Conservation (phyloP, 2,888 invertebrate species). For the Cerceris rybyensis region DNA sequence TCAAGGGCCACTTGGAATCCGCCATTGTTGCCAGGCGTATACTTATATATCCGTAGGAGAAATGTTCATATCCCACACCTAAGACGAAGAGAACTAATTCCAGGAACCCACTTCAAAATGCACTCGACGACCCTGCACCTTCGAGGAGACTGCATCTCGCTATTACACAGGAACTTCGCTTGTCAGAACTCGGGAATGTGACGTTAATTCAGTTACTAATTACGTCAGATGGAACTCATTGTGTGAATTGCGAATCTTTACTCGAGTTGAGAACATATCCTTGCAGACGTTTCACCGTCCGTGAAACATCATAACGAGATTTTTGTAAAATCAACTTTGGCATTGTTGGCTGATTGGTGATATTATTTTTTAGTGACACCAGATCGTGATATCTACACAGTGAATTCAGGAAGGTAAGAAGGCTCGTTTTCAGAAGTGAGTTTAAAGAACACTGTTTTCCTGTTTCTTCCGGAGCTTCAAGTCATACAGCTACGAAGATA, state of each 20-base stretch:
- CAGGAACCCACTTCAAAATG: slow-evolving; percentile 54
- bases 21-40: slow-evolving; percentile 66
- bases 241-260: no score
- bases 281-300: no score
- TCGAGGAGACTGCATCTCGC: slow-evolving; percentile 27
- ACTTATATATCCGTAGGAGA: slow-evolving; percentile 58
- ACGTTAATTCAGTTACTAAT: slow-evolving; percentile 32
- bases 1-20: slow-evolving; percentile 75
- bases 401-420: neutral
- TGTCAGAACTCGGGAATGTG: slow-evolving; percentile 6
- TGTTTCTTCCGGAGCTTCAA: neutral
- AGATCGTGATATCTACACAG: neutral
- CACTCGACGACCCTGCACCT: slow-evolving; percentile 46
- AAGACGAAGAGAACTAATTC: slow-evolving; percentile 65
- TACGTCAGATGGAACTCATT: neutral
- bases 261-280: no score
- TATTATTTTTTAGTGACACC: no score
- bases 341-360: no score
- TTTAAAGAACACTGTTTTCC: neutral
- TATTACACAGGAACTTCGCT: slow-evolving; percentile 14
- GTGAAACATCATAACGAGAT: no score
- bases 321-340: no score
- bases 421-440: neutral
- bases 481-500: neutral
- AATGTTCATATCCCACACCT: slow-evolving; percentile 59